Percentiles rank a stretch among this genome's conserved stretches.
These are phyloP conservation scores for Oscheius sp. DNA, from an alignment of 1,140 invertebrate species.

Conservation along the genomic window DNA sequence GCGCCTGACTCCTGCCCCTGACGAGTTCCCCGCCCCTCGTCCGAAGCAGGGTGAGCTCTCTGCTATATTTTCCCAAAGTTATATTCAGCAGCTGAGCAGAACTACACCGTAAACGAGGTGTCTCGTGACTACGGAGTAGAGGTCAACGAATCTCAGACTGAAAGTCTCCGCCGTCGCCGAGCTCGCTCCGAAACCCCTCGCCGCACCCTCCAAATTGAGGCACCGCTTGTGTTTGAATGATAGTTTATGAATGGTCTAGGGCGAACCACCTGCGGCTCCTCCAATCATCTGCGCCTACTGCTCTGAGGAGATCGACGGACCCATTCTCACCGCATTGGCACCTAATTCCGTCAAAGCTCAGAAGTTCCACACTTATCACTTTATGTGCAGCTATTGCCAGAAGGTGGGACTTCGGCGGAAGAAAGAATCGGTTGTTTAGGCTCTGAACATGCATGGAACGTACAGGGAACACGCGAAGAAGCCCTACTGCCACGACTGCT, in stretches of 20 bases:
- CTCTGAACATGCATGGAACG: constrained; percentile 58
- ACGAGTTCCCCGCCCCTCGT: constrained; percentile 43
- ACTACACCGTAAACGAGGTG: constrained; percentile 52
- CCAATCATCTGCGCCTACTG: constrained; percentile 58
- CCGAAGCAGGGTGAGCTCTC: background rate
- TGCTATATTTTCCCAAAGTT: constrained; percentile 8
- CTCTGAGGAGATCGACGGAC: constrained; percentile 57
- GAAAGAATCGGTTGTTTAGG: constrained; percentile 32
- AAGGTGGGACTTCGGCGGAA: constrained; percentile 36
- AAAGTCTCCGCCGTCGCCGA: constrained; percentile 40
- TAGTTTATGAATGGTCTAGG: constrained; percentile 34
- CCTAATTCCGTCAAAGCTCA: constrained; percentile 57
- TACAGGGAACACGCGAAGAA: constrained; percentile 58
- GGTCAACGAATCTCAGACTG: constrained; percentile 53
- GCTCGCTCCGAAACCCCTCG: constrained; percentile 57
- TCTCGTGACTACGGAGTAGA: constrained; percentile 59
- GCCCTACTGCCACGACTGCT: constrained; percentile 58
- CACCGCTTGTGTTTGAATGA: constrained; percentile 17
- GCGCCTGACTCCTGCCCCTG: constrained; percentile 54
- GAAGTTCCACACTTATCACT: constrained; percentile 60
- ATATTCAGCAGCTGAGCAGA: constrained; percentile 47
- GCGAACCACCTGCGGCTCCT: constrained; percentile 40
- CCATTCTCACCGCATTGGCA: constrained; percentile 55
- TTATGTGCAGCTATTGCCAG: constrained; percentile 60
- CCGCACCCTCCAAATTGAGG: constrained; percentile 58